phyloP scores from a whole-genome alignment of 2,888 invertebrate species.

The Hyppa rectilinea region DNA sequence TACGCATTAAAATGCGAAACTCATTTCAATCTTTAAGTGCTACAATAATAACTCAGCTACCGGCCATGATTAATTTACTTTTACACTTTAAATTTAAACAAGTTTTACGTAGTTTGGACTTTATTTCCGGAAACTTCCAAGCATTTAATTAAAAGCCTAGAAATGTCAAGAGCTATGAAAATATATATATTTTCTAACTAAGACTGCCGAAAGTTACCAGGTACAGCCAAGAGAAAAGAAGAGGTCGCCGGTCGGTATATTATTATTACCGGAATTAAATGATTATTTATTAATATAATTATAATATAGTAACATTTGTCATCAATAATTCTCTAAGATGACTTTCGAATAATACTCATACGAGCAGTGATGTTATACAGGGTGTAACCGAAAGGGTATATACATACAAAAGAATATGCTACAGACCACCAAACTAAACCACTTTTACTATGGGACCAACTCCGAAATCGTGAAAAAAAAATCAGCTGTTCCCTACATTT shows the following conservation, averaged over 20 bases:
- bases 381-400: too few species aligned
- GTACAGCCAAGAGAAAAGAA: background rate
- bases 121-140: background rate
- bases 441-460: too few species aligned
- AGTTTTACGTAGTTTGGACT: background rate
- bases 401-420: too few species aligned
- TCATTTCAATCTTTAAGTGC: conserved; percentile 6
- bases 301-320: too few species aligned
- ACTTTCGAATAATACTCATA: conserved; percentile 12
- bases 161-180: background rate
- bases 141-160: background rate
- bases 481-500: too few species aligned
- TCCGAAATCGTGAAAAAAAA: too few species aligned
- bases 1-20: conserved; percentile 23
- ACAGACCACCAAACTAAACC: too few species aligned
- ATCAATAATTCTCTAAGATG: too few species aligned
- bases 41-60: conserved; percentile 17
- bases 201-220: background rate
- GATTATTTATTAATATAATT: too few species aligned
- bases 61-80: conserved; percentile 14
- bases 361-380: background rate
- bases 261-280: too few species aligned
- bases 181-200: background rate
- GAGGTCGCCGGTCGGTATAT: too few species aligned
- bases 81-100: conserved; percentile 17